Evolutionary conservation across 2,888 invertebrate species (phyloP).

Genomic region (Metellina segmentata): DNA sequence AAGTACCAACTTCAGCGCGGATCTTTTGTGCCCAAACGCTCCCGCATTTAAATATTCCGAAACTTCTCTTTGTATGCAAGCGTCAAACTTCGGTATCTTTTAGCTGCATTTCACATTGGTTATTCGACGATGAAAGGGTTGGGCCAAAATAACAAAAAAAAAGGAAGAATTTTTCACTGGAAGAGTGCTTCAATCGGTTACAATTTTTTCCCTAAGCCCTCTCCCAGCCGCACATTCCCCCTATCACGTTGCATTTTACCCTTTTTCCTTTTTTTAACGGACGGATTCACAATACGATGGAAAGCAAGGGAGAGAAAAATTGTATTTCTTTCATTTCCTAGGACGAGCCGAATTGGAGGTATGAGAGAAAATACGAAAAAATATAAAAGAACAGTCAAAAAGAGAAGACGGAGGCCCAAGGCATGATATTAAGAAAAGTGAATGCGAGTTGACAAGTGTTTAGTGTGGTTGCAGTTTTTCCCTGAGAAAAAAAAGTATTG

Average conservation of each 20-base stretch:
- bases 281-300: conserved; percentile 18
- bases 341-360: conserved; percentile 22
- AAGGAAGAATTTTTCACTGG: neutral
- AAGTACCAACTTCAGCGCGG: neutral
- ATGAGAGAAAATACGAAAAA: neutral
- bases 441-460: conserved; percentile 48
- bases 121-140: conserved; percentile 16
- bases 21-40: neutral
- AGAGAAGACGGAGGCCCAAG: neutral
- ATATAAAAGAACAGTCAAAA: neutral
- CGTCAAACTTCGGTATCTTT: conserved; percentile 59
- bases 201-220: conserved; percentile 2
- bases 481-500: neutral
- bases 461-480: conserved; percentile 18
- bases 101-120: conserved; percentile 22
- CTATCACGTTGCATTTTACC: neutral
- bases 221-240: neutral
- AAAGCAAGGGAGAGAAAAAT: neutral
- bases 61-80: conserved; percentile 16
- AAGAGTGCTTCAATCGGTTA: conserved; percentile 33
- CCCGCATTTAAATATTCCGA: conserved; percentile 44
- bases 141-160: neutral
- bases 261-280: neutral
- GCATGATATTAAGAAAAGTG: conserved; percentile 45
- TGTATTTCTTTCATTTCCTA: conserved; percentile 10